Evolutionary conservation across 2,888 invertebrate species (phyloP).

Genomic region (Tinea semifulvella): DNA sequence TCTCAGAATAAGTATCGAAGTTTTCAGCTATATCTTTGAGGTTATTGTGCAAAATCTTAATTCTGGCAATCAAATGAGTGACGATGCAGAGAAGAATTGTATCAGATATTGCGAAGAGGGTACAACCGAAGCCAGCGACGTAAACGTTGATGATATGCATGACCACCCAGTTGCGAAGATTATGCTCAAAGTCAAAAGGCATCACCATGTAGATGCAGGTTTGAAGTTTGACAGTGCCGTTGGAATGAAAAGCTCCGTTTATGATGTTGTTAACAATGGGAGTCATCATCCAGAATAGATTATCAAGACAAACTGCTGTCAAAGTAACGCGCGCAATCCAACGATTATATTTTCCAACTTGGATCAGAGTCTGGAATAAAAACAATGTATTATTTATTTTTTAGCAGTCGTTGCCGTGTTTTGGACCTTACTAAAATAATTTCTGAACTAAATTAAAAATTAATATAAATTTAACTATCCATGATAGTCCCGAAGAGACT

Average conservation of each 20-base stretch:
- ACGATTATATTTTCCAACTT: constrained; percentile 23
- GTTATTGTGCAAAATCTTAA: constrained; percentile 28
- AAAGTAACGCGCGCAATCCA: constrained; percentile 21
- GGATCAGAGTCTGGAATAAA: constrained; percentile 24
- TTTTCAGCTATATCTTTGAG: constrained; percentile 22
- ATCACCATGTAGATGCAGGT: constrained; percentile 29
- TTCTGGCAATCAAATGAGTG: constrained; percentile 31
- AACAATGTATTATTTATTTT: constrained; percentile 15
- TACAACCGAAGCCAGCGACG: constrained; percentile 18
- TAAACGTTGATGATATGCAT: constrained; percentile 24
- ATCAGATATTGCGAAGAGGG: constrained; percentile 24
- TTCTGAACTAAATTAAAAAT: too few relatives aligned
- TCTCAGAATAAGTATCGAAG: constrained; percentile 20
- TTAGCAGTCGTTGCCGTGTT: not conserved
- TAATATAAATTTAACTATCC: too few relatives aligned
- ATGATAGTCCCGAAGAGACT: too few relatives aligned
- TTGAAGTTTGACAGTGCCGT: constrained; percentile 26
- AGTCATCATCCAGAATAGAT: constrained; percentile 23
- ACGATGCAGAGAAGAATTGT: constrained; percentile 26
- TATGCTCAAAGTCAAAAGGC: constrained; percentile 31
- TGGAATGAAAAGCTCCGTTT: constrained; percentile 24
- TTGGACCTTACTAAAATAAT: too few relatives aligned
- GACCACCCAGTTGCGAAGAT: constrained; percentile 25
- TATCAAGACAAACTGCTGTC: constrained; percentile 20
- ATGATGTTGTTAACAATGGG: constrained; percentile 24